phyloP scores from a whole-genome alignment of 23 tunicate species.

The Pegea sp. region DNA sequence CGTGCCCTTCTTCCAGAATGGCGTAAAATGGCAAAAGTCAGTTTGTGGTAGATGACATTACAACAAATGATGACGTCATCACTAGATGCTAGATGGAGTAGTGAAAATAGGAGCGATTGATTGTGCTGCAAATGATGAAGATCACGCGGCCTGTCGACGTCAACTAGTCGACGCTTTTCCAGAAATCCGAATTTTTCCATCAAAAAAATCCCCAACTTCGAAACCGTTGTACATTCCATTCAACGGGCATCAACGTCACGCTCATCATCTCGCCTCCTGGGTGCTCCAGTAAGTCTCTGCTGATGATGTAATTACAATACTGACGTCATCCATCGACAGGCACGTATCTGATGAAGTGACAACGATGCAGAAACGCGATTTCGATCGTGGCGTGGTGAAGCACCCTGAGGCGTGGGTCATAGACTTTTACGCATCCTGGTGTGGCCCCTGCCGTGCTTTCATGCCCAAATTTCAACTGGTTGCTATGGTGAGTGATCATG shows the following conservation, averaged over 20 bases:
- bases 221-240: conserved; percentile 44
- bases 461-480: conserved; percentile 56
- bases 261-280: conserved; percentile 40
- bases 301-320: not conserved
- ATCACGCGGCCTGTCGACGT: conserved; percentile 27
- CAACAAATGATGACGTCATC: no score
- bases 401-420: conserved; percentile 62
- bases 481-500: no score
- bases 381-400: conserved; percentile 15
- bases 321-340: no score
- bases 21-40: conserved; percentile 79
- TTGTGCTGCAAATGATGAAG: conserved; percentile 33
- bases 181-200: conserved; percentile 58
- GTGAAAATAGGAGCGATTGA: conserved; percentile 71
- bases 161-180: conserved; percentile 63
- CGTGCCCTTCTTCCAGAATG: conserved; percentile 54
- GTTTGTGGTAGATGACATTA: no score
- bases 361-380: conserved; percentile 20
- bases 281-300: conserved; percentile 46
- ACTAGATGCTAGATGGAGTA: conserved; percentile 37
- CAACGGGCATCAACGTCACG: conserved; percentile 54
- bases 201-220: conserved; percentile 32
- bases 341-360: conserved; percentile 7
- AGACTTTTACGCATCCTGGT: conserved; percentile 84
- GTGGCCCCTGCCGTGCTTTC: conserved; percentile 77